A percentile compares a stretch with the other conserved stretches of the same genome.
phyloP scores from a whole-genome alignment of 2,888 invertebrate genomes.

The Napeogenes sylphis region DNA sequence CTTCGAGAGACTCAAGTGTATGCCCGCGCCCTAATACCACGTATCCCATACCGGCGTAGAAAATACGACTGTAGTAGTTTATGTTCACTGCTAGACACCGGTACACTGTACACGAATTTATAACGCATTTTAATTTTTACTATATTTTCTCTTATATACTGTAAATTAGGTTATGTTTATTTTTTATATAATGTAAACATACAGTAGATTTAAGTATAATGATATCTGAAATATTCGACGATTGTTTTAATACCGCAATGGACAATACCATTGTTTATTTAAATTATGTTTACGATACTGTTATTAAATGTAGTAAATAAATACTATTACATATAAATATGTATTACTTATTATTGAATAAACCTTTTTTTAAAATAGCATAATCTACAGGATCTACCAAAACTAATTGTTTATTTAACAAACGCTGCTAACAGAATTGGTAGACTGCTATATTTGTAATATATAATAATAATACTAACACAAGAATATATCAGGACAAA shows the following conservation, averaged over 20 bases:
- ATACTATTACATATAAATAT: constrained; percentile 7
- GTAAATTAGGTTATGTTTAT: neutral
- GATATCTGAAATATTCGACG: neutral
- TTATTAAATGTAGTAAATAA: no score
- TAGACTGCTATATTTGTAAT: no score
- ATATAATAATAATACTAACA: no score
- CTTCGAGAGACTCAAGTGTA: constrained; percentile 88
- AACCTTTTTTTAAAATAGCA: neutral
- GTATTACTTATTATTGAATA: neutral
- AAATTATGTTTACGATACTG: no score
- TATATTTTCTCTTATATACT: neutral
- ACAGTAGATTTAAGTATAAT: neutral
- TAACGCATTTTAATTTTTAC: neutral
- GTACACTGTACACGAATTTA: neutral
- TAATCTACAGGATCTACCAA: no score
- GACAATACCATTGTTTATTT: no score
- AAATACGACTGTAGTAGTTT: neutral
- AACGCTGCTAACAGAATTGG: no score
- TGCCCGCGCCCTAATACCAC: constrained; percentile 79
- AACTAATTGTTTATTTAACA: no score
- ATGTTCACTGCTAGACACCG: neutral
- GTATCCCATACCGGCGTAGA: neutral
- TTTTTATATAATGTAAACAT: neutral
- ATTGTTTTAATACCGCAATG: no score
- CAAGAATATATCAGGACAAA: no score